Conservation (phyloP, 2,113 vertebrate species). For the Onychorhynchus coronatus region DNA sequence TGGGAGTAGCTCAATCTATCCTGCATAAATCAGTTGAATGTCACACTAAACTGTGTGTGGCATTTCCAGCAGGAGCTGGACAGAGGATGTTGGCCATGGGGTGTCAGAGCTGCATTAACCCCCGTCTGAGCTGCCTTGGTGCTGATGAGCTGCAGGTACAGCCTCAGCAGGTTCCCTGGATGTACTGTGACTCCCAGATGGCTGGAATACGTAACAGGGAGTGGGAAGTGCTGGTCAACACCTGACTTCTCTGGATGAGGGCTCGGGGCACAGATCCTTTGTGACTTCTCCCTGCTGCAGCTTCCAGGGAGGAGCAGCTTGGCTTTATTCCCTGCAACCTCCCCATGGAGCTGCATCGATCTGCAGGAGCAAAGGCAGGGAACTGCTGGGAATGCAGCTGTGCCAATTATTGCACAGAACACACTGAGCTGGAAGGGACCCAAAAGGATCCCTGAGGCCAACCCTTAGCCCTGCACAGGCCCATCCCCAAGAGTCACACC, state of each 20-base stretch:
- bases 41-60: neutral
- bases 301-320: neutral
- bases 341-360: accelerated
- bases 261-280: neutral
- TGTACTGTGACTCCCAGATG: neutral
- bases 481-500: neutral
- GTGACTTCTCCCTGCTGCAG: neutral
- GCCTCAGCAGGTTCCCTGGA: neutral
- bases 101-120: neutral
- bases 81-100: neutral
- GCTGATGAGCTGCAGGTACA: neutral
- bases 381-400: neutral
- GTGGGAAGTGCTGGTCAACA: neutral
- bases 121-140: neutral
- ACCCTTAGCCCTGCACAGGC: neutral
- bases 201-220: accelerated
- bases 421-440: neutral
- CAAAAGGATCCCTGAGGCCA: neutral
- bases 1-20: neutral
- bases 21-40: neutral
- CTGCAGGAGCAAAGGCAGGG: neutral
- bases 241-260: neutral
- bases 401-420: neutral
- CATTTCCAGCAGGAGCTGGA: neutral
- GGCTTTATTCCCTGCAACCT: neutral